phyloP scores from a whole-genome alignment of 1,140 invertebrate species.

The Cotesia typhae region DNA sequence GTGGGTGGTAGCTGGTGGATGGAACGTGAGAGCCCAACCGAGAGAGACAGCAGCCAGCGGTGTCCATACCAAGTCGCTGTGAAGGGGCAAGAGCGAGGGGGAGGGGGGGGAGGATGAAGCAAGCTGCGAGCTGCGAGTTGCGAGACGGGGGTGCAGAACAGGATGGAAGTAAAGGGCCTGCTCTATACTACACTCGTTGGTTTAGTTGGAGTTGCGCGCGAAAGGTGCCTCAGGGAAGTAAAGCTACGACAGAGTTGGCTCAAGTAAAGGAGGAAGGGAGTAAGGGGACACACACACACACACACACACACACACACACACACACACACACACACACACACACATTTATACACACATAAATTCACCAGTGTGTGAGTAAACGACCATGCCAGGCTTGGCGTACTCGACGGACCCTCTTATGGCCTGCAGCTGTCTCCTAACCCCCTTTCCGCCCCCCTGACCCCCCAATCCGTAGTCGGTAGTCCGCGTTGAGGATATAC shows the following conservation, averaged over 20 bases:
- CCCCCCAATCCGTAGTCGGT: conserved; percentile 17
- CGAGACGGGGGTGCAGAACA: conserved; percentile 26
- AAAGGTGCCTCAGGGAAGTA: conserved; percentile 8
- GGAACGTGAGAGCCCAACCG: conserved; percentile 10
- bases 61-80: conserved; percentile 23
- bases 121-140: neutral
- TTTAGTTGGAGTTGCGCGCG: conserved; percentile 21
- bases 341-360: too few relatives aligned
- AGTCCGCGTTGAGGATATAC: neutral
- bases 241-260: neutral
- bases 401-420: conserved; percentile 46
- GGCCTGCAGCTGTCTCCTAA: conserved; percentile 60
- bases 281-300: conserved; percentile 19
- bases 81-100: neutral
- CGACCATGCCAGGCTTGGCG: conserved; percentile 34
- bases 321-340: conserved; percentile 16
- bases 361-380: conserved; percentile 36
- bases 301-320: conserved; percentile 18
- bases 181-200: neutral
- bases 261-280: conserved; percentile 7
- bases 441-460: conserved; percentile 24
- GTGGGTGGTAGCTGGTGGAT: conserved; percentile 18
- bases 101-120: neutral
- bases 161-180: too few relatives aligned
- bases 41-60: conserved; percentile 4